Base-by-base conservation (phyloP, 2,113 vertebrate genomes). In the Bos taurus region DNA sequence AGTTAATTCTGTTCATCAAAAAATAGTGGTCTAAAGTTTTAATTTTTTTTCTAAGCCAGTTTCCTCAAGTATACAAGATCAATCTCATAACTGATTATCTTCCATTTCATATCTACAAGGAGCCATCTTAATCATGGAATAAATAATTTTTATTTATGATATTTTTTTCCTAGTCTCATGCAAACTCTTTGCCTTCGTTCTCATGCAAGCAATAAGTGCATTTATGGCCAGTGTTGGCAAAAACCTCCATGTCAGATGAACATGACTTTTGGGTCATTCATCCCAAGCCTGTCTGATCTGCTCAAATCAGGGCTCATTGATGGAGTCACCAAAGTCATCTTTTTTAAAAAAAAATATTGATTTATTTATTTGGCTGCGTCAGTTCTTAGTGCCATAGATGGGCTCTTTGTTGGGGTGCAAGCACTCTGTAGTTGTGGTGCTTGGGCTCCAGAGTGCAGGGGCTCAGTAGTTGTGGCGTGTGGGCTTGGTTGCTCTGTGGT, bases 341-440 rank as follows among this genome's bases (percentile, higher is more conserved):
- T 43, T 26, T 77, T 77, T 0, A 6, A 43, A 74, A 43, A 25
- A 43, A 25, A 43, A 25, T 0, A 14, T 7, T 43, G 36, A 43
- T 43, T 43, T 13, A 43, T 43, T 25, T 14, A 25, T 43, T 43
- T 25, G 1, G 36, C 71, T 43, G 36, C 0, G 0, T 77, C 36
- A 43, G 12, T 13, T 25, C 36, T 77, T 77, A 2, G 71, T 43
- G 71, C 36, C 12, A 1, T 12, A 77, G 23, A 26, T 77, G 71
- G 67, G 71, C 5, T 26, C 5, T 77, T 77, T 43, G 36, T 7
- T 43, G 36, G 23, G 71, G 36, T 25, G 23, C 71, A 74, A 40
- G 36, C 21, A 43, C 21, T 43, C 36, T 25, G 5, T 43, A 12
- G 71, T 26, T 26, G 11, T 43, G 71, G 11, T 26, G 71, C 71